Conservation (phyloP, 2,113 vertebrate species). For the Chaetorhynchus papuensis region DNA sequence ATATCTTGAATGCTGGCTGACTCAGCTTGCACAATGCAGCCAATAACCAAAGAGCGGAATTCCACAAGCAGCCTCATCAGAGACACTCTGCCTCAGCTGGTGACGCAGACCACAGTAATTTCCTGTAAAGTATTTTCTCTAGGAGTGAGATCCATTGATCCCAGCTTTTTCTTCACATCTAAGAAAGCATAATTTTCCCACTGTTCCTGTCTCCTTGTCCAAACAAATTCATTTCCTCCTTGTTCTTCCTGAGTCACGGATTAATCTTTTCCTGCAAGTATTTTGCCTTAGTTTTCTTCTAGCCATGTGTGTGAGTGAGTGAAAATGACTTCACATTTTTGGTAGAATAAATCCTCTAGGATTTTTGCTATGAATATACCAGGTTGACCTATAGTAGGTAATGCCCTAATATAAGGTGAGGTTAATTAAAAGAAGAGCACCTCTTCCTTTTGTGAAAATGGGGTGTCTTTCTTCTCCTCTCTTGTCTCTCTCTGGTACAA, state of each 20-base stretch:
- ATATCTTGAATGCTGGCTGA: slow-evolving; percentile 5
- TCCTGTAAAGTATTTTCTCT: neutral
- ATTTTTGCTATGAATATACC: neutral
- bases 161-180: neutral
- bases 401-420: neutral
- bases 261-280: neutral
- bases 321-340: neutral
- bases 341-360: neutral
- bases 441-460: neutral
- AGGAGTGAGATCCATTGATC: neutral
- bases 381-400: neutral
- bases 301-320: neutral
- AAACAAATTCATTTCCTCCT: neutral
- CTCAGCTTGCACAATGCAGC: neutral
- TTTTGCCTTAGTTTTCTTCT: neutral
- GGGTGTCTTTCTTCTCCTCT: neutral
- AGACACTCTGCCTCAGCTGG: neutral
- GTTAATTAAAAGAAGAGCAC: neutral
- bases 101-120: neutral
- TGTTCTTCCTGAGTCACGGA: neutral
- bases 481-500: neutral
- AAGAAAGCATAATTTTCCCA: neutral
- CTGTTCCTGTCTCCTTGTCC: neutral
- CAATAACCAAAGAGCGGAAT: neutral
- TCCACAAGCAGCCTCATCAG: neutral